A percentile compares a stretch with the other conserved stretches of the same genome.
Evolutionary conservation across 2,113 vertebrate species (phyloP).

Genomic region (Syrmaticus mikado): DNA sequence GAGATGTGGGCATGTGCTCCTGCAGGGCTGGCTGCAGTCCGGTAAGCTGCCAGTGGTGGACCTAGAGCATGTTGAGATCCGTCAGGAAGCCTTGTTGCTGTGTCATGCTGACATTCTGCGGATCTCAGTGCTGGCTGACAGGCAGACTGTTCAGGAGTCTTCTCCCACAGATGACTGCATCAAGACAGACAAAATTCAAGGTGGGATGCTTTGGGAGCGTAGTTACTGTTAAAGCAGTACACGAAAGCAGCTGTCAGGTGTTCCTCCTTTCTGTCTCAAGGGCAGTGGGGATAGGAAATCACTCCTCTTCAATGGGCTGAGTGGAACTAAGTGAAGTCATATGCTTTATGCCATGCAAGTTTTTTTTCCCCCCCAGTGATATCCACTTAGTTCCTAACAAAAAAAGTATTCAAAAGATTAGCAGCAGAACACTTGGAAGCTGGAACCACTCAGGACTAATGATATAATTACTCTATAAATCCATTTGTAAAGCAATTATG

Average conservation of each 20-base stretch:
- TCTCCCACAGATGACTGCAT: neutral
- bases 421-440: conserved; percentile 25
- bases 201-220: neutral
- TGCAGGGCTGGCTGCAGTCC: neutral
- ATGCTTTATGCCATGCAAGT: neutral
- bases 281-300: neutral
- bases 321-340: neutral
- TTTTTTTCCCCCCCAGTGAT: neutral
- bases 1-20: accelerated
- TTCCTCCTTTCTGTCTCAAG: neutral
- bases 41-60: too few species aligned
- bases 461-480: conserved; percentile 37
- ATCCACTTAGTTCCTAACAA: neutral
- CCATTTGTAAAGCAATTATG: conserved; percentile 35
- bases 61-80: neutral
- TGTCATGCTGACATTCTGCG: neutral
- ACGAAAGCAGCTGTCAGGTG: neutral
- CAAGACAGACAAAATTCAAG: neutral
- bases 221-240: neutral
- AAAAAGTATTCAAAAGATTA: conserved; percentile 44
- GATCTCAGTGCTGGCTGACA: neutral
- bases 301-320: neutral
- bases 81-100: neutral
- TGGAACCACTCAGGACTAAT: conserved; percentile 35
- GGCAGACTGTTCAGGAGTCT: neutral